Percentiles rank a stretch among this genome's conserved stretches.
These are phyloP conservation scores for Melanotaenia parkinsoni DNA, from an alignment of 2,797 vertebrate genomes.

Conservation along the genomic window DNA sequence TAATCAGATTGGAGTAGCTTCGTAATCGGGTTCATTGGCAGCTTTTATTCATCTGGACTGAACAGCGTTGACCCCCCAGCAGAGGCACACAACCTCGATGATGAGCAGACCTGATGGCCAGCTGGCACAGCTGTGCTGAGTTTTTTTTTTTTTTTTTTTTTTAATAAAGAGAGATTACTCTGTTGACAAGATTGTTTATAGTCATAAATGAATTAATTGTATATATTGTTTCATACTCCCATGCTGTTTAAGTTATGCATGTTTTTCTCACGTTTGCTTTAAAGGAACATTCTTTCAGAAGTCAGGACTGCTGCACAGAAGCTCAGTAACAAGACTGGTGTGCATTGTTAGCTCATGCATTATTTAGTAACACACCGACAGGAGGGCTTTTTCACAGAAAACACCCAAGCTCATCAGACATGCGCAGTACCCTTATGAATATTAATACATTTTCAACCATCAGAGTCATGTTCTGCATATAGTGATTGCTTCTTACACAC, in stretches of 20 bases:
- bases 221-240: constrained; percentile 3
- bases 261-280: not conserved
- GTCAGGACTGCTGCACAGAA: constrained; percentile 13
- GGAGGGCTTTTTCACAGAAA: constrained; percentile 45
- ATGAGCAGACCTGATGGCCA: constrained; percentile 48
- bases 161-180: constrained; percentile 23
- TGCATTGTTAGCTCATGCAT: constrained; percentile 58
- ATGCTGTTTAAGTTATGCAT: constrained; percentile 6
- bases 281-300: constrained; percentile 20
- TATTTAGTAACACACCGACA: constrained; percentile 62
- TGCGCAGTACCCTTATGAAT: constrained; percentile 53
- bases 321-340: constrained; percentile 32
- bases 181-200: constrained; percentile 8
- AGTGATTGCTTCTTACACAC: constrained; percentile 58
- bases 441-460: constrained; percentile 60
- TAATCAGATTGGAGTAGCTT: constrained; percentile 67
- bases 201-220: constrained; percentile 16
- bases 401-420: constrained; percentile 55
- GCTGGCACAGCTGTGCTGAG: constrained; percentile 49
- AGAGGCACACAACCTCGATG: constrained; percentile 61
- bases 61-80: constrained; percentile 60
- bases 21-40: constrained; percentile 57
- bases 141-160: not conserved
- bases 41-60: constrained; percentile 56
- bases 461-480: constrained; percentile 34